Evolutionary conservation across 1,140 invertebrate species (phyloP).

Genomic region (Drosophila melanica): DNA sequence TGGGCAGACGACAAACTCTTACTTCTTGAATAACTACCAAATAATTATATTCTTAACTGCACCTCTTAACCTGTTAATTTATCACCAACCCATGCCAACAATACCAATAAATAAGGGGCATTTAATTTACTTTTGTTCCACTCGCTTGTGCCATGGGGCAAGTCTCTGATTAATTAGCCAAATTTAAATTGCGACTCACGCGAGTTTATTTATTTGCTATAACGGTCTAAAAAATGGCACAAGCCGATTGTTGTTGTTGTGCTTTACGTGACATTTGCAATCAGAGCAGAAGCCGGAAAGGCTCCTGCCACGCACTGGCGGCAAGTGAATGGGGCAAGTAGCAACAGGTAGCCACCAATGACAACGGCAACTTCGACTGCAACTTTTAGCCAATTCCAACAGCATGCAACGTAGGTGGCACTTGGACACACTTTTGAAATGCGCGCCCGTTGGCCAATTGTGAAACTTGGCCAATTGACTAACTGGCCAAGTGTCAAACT

Average conservation of each 20-base stretch:
- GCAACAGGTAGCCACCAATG: slow-evolving; percentile 56
- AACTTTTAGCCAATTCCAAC: slow-evolving; percentile 27
- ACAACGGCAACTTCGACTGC: slow-evolving; percentile 21
- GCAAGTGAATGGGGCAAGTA: slow-evolving; percentile 69
- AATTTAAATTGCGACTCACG: slow-evolving; percentile 28
- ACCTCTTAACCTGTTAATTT: background rate
- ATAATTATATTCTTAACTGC: background rate
- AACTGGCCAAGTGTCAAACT: slow-evolving; percentile 75
- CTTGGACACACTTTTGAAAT: slow-evolving; percentile 40
- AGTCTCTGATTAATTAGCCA: slow-evolving; percentile 27
- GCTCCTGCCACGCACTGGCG: slow-evolving; percentile 58
- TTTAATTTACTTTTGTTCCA: background rate
- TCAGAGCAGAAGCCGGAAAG: slow-evolving; percentile 47
- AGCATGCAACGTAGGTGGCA: slow-evolving; percentile 67
- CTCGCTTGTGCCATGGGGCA: background rate
- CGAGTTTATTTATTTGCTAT: slow-evolving; percentile 12
- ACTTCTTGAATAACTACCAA: too few relatives aligned
- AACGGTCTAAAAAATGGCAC: slow-evolving; percentile 16
- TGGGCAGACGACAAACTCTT: too few relatives aligned
- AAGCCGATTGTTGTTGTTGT: slow-evolving; percentile 25
- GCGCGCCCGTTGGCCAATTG: slow-evolving; percentile 39
- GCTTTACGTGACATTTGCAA: slow-evolving; percentile 61
- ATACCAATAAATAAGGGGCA: background rate
- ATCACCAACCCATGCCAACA: background rate
- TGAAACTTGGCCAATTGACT: slow-evolving; percentile 52